Evolutionary conservation across 2,797 vertebrate genomes (phyloP), one percentile per base, ranked within the genome.

Genomic region (Halcyon leucocephala): DNA sequence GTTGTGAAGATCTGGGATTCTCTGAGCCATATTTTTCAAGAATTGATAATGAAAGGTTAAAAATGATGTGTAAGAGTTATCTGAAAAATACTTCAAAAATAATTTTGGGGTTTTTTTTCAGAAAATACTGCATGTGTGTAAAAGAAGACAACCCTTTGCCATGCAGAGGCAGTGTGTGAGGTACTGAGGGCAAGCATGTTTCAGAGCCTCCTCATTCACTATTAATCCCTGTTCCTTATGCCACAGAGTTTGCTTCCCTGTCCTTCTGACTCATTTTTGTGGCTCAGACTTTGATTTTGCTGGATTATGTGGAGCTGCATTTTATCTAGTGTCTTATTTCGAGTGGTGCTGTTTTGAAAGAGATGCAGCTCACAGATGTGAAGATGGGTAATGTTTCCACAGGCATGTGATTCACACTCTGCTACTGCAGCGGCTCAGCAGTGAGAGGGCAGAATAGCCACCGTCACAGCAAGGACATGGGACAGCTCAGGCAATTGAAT

Each of bases 401-500:
- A 9, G 41, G 29, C 2, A 1, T 31, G 31, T 44, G 74, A 37
- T 28, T 80, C 21, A 28, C 13, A 2, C 29, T 62, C 19, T 6
- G 20, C 28, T 46, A 4, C 73, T 67, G 35, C 60, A 21, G 54
- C 1, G 1, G 42, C 41, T 42, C 16, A 17, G 44, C 2, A 0
- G 21, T 37, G 21, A 24, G 60, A 55, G 48, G 60, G 20, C 42
- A 20, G 54, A 51, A 7, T 7, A 61, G 28, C 26, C 35, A 29
- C 41, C 0, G 3, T 28, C 48, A 48, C 48, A 7, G 25, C 54
- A 24, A 26, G 61, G 42, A 29, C n/a, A 4, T 22, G 60, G 66
- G 60, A 24, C 48, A 25, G 12, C 44, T 69, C 0, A 2, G 29
- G 44, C 33, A 12, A 12, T 64, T 31, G 5, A 51, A 57, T 25